Evolutionary conservation across 1,140 invertebrate species (phyloP), one percentile per base, ranked within the genome.

Genomic region (Magallana angulata): DNA sequence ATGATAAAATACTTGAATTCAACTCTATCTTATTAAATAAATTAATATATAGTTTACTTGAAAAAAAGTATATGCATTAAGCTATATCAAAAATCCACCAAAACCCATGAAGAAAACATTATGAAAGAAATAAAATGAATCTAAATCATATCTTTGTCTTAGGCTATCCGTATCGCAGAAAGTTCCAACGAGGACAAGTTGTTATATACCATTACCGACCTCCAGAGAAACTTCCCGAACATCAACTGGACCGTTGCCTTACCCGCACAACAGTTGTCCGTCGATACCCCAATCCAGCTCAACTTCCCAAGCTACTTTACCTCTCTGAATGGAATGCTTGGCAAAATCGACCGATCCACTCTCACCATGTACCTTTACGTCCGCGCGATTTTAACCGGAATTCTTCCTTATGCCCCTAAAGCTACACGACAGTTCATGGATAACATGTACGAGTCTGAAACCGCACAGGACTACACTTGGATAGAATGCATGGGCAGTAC

Each of bases 351-450:
- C 5, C 14, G 57, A 57, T 57, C 56, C 18, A 58, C 57, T 2
- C 56, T 82, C 36, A 8, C 18, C 4, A 82, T 58, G 57, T 82
- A 57, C 9, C 48, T 82, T 16, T 82, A 57, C 18, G 9, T 58
- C 11, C 81, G 81, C 11, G 68, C 24, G 1, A 82, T 18, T 82
- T 24, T 82, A 16, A 57, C 57, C 7, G 56, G 57, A 1, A 57
- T 82, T 16, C 36, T 82, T 82, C 81, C 48, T 0, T 82, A 14
- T 24, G 18, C 81, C 9, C 81, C 81, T 7, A 58, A 57, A 57
- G 8, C 48, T 11, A 82, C 81, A 11, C 81, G 81, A 8, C 48
- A 58, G 18, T 58, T 82, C 7, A 82, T 82, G 81, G 81, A 82
- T 56, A 82, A 57, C 57, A 57, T 82, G 16, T 82, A 82, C 18